Conservation (phyloP, 2,113 vertebrate genomes). For the Melanerpes formicivorus region DNA sequence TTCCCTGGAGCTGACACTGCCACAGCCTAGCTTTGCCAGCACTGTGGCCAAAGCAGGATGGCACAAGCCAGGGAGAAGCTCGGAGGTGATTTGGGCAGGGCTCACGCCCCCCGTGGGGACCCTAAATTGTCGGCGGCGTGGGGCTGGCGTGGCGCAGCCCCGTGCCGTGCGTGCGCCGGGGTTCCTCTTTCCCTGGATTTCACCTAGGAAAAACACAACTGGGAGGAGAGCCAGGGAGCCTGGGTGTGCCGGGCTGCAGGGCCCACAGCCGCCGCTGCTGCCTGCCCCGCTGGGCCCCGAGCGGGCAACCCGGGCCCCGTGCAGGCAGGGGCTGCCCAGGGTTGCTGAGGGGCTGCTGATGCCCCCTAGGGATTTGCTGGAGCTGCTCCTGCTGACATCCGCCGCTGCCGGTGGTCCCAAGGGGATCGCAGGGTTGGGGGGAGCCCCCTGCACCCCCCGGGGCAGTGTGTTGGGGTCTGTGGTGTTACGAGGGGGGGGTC, state of each 20-base stretch:
- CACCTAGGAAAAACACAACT: conserved; percentile 50
- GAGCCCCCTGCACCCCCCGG: accelerated
- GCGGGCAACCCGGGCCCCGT: accelerated
- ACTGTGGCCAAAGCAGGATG: not conserved
- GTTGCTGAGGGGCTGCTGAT: not conserved
- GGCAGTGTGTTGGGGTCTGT: not conserved
- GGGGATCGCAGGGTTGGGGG: not conserved
- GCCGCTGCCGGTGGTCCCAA: not conserved
- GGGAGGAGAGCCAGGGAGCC: conserved; percentile 31
- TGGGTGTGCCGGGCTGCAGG: not conserved
- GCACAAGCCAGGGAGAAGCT: not conserved
- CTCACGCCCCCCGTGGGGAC: accelerated
- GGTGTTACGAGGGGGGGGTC: not conserved
- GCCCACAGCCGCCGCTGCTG: not conserved
- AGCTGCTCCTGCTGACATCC: not conserved
- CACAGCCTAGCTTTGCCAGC: accelerated
- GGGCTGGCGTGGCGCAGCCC: not conserved
- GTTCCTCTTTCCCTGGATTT: not conserved
- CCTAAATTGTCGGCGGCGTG: accelerated
- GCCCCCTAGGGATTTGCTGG: not conserved
- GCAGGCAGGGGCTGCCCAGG: not conserved
- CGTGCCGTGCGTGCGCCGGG: accelerated
- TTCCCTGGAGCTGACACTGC: accelerated
- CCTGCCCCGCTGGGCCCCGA: accelerated
- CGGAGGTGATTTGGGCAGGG: not conserved